Evolutionary conservation across 2,113 vertebrate genomes (phyloP).

Genomic region (Cheilinus undulatus): DNA sequence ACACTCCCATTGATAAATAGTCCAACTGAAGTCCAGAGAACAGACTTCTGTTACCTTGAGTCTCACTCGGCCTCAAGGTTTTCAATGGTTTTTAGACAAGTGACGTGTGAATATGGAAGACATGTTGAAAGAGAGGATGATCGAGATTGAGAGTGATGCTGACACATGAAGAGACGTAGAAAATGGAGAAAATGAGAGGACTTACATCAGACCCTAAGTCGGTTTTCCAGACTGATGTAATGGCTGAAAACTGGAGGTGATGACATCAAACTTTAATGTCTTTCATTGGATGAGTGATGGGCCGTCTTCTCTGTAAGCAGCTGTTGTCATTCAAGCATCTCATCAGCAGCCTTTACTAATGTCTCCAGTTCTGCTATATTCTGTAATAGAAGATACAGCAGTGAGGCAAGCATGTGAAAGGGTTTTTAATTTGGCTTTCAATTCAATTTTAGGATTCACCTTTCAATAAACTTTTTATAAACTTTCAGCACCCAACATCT

Average conservation of each 20-base stretch:
- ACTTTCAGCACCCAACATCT: neutral
- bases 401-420: conserved; percentile 11
- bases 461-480: neutral
- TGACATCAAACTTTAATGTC: conserved; percentile 30
- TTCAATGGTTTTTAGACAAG: conserved; percentile 19
- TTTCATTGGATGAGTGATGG: conserved; percentile 17
- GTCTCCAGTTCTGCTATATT: neutral
- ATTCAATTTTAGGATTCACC: neutral
- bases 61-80: conserved; percentile 23
- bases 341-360: neutral
- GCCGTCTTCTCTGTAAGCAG: conserved; percentile 22
- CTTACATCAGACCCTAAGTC: conserved; percentile 39
- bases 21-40: conserved; percentile 44
- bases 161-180: conserved; percentile 17
- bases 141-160: neutral
- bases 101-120: conserved; percentile 33
- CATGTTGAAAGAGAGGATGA: too few relatives aligned
- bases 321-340: conserved; percentile 19
- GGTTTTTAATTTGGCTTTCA: conserved; percentile 13
- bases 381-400: neutral
- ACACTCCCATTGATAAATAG: conserved; percentile 57
- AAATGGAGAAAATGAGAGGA: conserved; percentile 29
- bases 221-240: conserved; percentile 52
- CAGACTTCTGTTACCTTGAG: conserved; percentile 14
- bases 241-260: conserved; percentile 36